Percentiles rank a stretch among this genome's conserved stretches.
Conservation (phyloP, 2,888 invertebrate species). For the Chironomus tentans region DNA sequence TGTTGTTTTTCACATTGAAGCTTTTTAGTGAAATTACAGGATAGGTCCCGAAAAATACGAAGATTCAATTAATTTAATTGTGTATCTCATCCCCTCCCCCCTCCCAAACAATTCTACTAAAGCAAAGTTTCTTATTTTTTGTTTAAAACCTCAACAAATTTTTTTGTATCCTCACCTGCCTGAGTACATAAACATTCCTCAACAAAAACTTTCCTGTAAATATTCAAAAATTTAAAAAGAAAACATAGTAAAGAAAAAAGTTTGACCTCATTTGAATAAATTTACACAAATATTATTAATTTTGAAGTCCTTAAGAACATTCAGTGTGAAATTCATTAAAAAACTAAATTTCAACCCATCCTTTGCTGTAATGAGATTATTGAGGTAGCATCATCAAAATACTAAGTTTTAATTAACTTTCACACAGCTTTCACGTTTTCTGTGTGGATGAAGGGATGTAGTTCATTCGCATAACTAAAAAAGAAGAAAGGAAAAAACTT, state of each 20-base stretch:
- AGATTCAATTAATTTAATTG: too few species aligned
- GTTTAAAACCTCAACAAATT: too few species aligned
- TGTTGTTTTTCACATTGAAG: too few species aligned
- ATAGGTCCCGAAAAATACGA: too few species aligned
- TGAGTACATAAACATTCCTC: too few species aligned
- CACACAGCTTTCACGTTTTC: neutral
- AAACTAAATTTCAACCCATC: neutral
- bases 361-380: neutral
- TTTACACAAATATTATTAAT: neutral
- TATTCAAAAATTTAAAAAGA: neutral
- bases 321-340: neutral
- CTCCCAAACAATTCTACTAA: too few species aligned
- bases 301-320: neutral
- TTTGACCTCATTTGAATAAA: slow-evolving; percentile 9
- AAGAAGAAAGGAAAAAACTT: neutral
- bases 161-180: too few species aligned
- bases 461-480: too few species aligned
- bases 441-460: neutral
- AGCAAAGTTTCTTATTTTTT: too few species aligned
- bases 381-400: neutral
- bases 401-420: neutral
- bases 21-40: too few species aligned
- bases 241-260: neutral
- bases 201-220: too few species aligned
- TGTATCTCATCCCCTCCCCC: too few species aligned